phyloP scores from a whole-genome alignment of 2,113 vertebrate genomes.

The Onychostoma macrolepis region DNA sequence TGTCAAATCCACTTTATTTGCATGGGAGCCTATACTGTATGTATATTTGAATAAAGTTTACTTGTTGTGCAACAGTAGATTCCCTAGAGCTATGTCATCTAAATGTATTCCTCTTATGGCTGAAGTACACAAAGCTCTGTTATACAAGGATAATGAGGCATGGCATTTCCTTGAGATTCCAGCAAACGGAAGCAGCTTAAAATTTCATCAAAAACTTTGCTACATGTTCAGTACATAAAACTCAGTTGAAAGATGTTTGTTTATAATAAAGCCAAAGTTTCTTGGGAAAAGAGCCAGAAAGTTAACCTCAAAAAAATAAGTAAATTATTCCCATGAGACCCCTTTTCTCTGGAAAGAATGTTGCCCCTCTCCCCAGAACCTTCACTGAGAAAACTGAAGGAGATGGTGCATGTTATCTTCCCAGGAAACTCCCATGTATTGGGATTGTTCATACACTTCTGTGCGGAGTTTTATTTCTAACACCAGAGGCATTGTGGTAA shows the following conservation, averaged over 20 bases:
- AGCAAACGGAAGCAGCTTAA: not conserved
- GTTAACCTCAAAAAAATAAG: not conserved
- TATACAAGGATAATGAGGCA: slow-evolving; percentile 15
- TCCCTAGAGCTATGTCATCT: not conserved
- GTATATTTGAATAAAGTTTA: slow-evolving; percentile 17
- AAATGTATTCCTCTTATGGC: slow-evolving; percentile 3
- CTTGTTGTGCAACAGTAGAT: not conserved
- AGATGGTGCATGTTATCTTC: not conserved
- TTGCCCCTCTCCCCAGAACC: slow-evolving; percentile 32
- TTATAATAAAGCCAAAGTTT: slow-evolving; percentile 33
- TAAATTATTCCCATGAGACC: slow-evolving; percentile 30
- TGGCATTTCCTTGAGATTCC: slow-evolving; percentile 36
- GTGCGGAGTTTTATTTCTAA: slow-evolving; percentile 27
- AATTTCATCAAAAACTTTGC: not conserved
- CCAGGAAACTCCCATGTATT: not conserved
- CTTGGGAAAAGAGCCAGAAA: slow-evolving; percentile 16
- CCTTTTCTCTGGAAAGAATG: slow-evolving; percentile 47
- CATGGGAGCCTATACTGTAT: not conserved
- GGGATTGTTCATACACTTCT: slow-evolving; percentile 12
- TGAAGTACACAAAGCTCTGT: slow-evolving; percentile 6
- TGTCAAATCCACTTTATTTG: not conserved
- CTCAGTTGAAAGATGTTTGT: slow-evolving; percentile 3
- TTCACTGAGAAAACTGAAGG: slow-evolving; percentile 9
- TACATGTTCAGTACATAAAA: not conserved
- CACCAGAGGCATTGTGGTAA: not conserved